Evolutionary conservation across 2,888 invertebrate genomes (phyloP), one percentile per base, ranked within the genome.

Genomic region (Vandiemenella viatica): DNA sequence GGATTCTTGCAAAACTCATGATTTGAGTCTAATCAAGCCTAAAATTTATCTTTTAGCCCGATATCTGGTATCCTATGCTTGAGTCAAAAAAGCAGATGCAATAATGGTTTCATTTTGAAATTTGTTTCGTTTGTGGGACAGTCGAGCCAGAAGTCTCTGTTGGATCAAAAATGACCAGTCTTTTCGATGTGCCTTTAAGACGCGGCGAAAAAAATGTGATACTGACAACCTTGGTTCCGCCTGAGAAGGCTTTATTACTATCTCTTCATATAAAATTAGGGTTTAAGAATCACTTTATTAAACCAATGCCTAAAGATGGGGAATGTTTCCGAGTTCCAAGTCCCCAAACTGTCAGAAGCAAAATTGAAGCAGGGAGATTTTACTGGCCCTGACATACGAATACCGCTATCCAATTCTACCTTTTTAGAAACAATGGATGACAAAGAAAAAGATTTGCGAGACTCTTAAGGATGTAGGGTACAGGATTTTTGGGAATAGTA

Each of bases 111-210:
- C n/a, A n/a, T n/a, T n/a, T n/a, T n/a, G n/a, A n/a, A n/a, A n/a
- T n/a, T n/a, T n/a, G n/a, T n/a, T 51, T 55, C 56, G 6, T n/a
- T 5, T 37, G 13, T 5, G 5, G 6, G 6, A 8, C 8, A 8
- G 58, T 50, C 51, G 56, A 47, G 57, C 48, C 51, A 54, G 46
- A 48, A 40, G 50, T 37, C 50, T 58, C 21, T 60, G 60, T 48
- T 58, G 55, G 50, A 45, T 45, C 19, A 49, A 54, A 50, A 58
- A 55, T 46, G 37, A 51, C 23, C 57, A 55, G 55, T 53, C 54
- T 17, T 6, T 37, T 26, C 43, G 56, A 48, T 37, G 48, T 40
- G 44, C 15, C 6, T n/a, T 47, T 55, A 41, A 22, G 17, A 4
- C 43, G 48, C 18, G 50, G 55, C 5, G 18, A 44, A 54, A 48